Evolutionary conservation across 1,140 invertebrate species (phyloP), one percentile per base, ranked within the genome.

Genomic region (Oryzaephilus surinamensis): DNA sequence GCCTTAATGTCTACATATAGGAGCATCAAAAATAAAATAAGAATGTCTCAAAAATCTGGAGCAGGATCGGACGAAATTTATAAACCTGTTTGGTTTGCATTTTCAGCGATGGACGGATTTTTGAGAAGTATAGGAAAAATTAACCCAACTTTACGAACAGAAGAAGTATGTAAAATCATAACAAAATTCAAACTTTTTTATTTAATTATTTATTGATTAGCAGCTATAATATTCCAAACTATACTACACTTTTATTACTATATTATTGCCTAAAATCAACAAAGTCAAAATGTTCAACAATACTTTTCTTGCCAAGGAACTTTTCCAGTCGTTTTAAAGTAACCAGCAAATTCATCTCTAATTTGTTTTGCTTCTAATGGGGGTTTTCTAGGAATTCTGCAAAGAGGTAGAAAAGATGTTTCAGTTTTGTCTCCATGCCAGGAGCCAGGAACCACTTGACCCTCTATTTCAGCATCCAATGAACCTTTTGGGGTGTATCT

Each of bases 11-110:
- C n/a, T n/a, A n/a, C n/a, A n/a, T n/a, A n/a, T n/a, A n/a, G n/a
- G n/a, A n/a, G n/a, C n/a, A n/a, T n/a, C n/a, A n/a, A n/a, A n/a
- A n/a, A n/a, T n/a, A n/a, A 50, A 41, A 26, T 47, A n/a, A 47
- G 35, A 35, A 18, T 23, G 18, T 32, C 21, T 16, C 21, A 18
- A 23, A 36, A 17, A 30, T 44, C 23, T 18, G 43, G 42, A 33
- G 12, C 32, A 12, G 36, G 48, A 10, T 14, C 40, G 18, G 16
- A 44, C 15, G 41, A 51, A 10, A 32, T 50, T 8, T 50, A 41
- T 30, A 44, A 33, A 32, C 50, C 45, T 3, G 19, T 8, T 1
- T 48, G 45, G 49, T 52, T 52, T 30, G 50, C 48, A 14, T 52
- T 35, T 37, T 33, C 47, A 34, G 32, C 20, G 29, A 48, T 52